Conservation (phyloP, 2,888 invertebrate species). For the Thecocarcelia acutangulata region DNA sequence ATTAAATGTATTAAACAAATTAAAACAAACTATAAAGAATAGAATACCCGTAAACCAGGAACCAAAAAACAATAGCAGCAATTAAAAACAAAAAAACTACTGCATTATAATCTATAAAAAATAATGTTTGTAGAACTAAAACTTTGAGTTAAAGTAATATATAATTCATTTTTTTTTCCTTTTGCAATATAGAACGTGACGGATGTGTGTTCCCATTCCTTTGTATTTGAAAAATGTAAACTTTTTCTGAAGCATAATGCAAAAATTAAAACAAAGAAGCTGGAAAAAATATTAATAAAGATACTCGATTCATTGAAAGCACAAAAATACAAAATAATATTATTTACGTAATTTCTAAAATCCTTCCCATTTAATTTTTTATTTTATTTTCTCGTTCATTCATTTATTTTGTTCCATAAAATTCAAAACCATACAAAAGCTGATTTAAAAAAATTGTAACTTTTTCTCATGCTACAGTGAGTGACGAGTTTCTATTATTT, state of each 20-base stretch:
- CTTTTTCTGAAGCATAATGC: slow-evolving; percentile 68
- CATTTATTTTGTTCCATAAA: slow-evolving; percentile 34
- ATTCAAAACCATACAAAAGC: slow-evolving; percentile 14
- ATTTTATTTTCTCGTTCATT: slow-evolving; percentile 9
- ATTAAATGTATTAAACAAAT: too few species aligned
- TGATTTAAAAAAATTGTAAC: neutral
- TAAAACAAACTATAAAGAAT: neutral
- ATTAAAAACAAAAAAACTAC: slow-evolving; percentile 4
- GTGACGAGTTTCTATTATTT: slow-evolving; percentile 5
- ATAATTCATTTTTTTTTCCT: slow-evolving; percentile 34
- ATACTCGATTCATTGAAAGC: slow-evolving; percentile 20
- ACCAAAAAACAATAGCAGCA: slow-evolving; percentile 20
- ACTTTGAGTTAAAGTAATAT: slow-evolving; percentile 22
- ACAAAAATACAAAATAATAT: slow-evolving; percentile 28
- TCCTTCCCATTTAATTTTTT: neutral
- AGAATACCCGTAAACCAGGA: slow-evolving; percentile 42
- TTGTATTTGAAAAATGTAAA: slow-evolving; percentile 44
- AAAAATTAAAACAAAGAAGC: slow-evolving; percentile 60
- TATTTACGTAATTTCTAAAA: slow-evolving; percentile 30
- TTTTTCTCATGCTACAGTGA: slow-evolving; percentile 24
- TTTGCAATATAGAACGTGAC: slow-evolving; percentile 57
- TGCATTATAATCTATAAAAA: slow-evolving; percentile 37
- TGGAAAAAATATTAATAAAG: slow-evolving; percentile 46
- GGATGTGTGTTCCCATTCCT: slow-evolving; percentile 67
- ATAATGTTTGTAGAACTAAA: slow-evolving; percentile 30